Conservation (phyloP, 2,888 invertebrate species). For the Enchytraeus crypticus region DNA sequence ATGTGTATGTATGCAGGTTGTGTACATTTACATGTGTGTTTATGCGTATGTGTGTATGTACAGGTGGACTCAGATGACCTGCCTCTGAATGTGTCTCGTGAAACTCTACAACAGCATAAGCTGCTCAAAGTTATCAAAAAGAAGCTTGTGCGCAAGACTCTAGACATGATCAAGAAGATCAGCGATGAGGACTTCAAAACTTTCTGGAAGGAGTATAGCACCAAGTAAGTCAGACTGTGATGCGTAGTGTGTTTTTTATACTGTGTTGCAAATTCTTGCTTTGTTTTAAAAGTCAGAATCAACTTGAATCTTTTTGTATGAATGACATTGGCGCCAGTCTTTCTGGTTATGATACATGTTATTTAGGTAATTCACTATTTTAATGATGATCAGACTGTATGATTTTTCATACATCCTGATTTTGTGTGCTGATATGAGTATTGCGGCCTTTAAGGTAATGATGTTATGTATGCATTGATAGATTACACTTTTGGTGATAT, state of each 20-base stretch:
- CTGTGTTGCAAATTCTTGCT: background rate
- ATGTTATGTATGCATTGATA: no score
- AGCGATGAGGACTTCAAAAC: constrained; percentile 75
- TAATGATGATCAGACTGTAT: no score
- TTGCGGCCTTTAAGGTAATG: no score
- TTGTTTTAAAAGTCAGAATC: background rate
- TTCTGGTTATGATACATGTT: no score
- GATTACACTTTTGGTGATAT: no score
- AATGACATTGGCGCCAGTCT: no score
- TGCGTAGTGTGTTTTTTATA: background rate
- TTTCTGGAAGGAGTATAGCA: constrained; percentile 99
- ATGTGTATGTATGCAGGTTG: no score
- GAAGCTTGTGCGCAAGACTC: constrained; percentile 89
- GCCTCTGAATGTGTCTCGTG: constrained; percentile 93
- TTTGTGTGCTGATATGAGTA: no score
- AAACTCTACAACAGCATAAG: constrained; percentile 96
- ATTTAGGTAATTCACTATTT: no score
- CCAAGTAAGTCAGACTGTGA: constrained; percentile 71
- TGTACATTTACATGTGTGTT: no score
- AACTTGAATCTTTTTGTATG: background rate
- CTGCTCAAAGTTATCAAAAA: constrained; percentile 98
- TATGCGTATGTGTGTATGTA: no score
- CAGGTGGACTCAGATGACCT: constrained; percentile 92
- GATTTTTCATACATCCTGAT: no score
- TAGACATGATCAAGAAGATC: constrained; percentile 97